A percentile compares a stretch with the other conserved stretches of the same genome.
Evolutionary conservation across 2,888 invertebrate species (phyloP).

Genomic region (Napeogenes sylphis): DNA sequence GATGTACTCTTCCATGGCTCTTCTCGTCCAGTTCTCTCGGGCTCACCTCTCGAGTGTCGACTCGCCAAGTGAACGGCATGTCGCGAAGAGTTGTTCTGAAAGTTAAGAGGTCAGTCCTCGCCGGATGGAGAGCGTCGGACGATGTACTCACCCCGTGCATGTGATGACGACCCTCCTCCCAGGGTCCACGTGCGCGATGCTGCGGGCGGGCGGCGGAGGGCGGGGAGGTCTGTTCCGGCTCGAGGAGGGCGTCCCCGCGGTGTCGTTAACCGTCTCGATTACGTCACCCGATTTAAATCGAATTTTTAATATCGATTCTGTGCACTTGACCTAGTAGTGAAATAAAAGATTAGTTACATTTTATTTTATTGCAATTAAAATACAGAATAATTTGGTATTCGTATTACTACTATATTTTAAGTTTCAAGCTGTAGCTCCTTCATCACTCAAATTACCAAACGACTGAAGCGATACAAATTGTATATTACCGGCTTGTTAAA

Average conservation of each 20-base stretch:
- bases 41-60: slow-evolving; percentile 67
- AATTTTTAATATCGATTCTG: slow-evolving; percentile 68
- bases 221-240: slow-evolving; percentile 37
- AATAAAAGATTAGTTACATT: not conserved
- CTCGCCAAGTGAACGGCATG: slow-evolving; percentile 76
- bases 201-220: slow-evolving; percentile 36
- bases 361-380: too few relatives aligned
- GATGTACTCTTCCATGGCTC: slow-evolving; percentile 75
- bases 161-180: slow-evolving; percentile 36
- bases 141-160: slow-evolving; percentile 47
- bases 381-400: too few relatives aligned
- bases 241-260: slow-evolving; percentile 74
- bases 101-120: slow-evolving; percentile 2
- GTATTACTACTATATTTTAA: too few relatives aligned
- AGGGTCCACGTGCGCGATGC: slow-evolving; percentile 39
- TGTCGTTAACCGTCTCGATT: slow-evolving; percentile 78
- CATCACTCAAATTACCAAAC: too few relatives aligned
- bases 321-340: slow-evolving; percentile 51
- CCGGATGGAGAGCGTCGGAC: too few relatives aligned
- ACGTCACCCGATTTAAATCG: slow-evolving; percentile 70
- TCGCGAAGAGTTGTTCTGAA: slow-evolving; percentile 73
- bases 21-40: slow-evolving; percentile 64
- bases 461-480: too few relatives aligned
- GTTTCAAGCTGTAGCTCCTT: too few relatives aligned
- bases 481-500: too few relatives aligned